Conservation (phyloP, 2,797 vertebrate species). For the Danio albolineatus region DNA sequence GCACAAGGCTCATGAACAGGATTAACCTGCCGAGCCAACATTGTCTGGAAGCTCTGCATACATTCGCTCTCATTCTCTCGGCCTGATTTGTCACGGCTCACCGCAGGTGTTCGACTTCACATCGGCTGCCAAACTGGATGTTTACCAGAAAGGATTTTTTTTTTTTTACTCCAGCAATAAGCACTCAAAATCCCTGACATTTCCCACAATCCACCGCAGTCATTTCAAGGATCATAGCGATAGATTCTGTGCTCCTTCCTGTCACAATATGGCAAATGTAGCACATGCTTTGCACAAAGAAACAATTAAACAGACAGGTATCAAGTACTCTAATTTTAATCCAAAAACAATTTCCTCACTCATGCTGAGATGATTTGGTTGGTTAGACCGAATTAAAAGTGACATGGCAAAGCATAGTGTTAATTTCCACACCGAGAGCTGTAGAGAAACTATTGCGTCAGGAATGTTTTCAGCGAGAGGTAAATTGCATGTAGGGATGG, state of each 20-base stretch:
- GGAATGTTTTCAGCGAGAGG: constrained; percentile 5
- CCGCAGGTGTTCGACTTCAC: constrained; percentile 31
- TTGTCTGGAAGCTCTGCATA: constrained; percentile 30
- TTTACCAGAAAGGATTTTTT: neutral
- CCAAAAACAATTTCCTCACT: constrained; percentile 6
- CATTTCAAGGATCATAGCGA: constrained; percentile 1
- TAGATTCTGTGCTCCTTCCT: neutral
- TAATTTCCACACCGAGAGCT: constrained; percentile 19
- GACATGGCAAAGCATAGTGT: constrained; percentile 15
- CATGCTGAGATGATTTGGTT: neutral
- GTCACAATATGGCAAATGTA: neutral
- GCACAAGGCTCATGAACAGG: constrained; percentile 21
- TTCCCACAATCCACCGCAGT: neutral
- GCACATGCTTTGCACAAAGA: neutral
- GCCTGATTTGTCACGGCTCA: constrained; percentile 42
- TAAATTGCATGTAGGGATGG: constrained; percentile 19
- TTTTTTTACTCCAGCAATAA: constrained; percentile 18
- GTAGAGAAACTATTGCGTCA: constrained; percentile 22
- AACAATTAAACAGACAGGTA: constrained; percentile 27
- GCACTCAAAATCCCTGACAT: neutral
- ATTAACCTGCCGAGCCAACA: constrained; percentile 35
- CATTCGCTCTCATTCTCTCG: constrained; percentile 23
- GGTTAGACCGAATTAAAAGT: constrained; percentile 21
- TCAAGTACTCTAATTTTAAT: neutral
- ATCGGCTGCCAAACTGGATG: constrained; percentile 20